Base-by-base conservation (phyloP, 2,797 vertebrate genomes). In the Catostomus latipinnis region DNA sequence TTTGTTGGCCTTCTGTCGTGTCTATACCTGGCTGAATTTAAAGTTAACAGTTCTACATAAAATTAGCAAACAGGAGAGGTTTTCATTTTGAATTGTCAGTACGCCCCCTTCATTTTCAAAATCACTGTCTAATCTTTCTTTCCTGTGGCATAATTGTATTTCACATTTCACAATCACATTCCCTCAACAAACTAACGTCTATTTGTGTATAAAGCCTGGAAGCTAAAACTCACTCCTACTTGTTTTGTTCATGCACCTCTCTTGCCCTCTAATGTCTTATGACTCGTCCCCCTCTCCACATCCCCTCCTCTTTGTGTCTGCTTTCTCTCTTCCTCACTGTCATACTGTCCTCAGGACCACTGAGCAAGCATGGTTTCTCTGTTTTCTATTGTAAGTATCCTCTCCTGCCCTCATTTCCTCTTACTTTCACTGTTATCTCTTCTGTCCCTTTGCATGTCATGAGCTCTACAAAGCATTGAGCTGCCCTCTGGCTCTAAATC, bases 311-410 rank as follows among this genome's bases (percentile, higher is more conserved):
- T 53, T 71, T 81, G 65, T 79, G 56, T 72, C 53, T 70, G 69
- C 63, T 56, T 70, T 45, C 69, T 60, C 73, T 63, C 57, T 83
- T 50, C 45, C 68, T 67, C 63, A 49, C 49, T 82, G 53, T 88
- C 89, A 84, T 92, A 89, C 95, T 92, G 94, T 93, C 96, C 86
- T 95, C 96, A 97, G 97, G 96, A 98, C 94, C 89, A 95, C 95
- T 93, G 95, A 99, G 85, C 96, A 97, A 96, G 96, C 95, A 93
- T 96, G 94, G 95, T 97, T 98, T 97, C 96, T 99, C 95, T 99
- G 98, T 99, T 96, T 97, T 96, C 95, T 98, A 94, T 96, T 99
- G 98, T 99, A 98, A 99, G 98, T 99, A 98, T 94, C 91, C 68
- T 67, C 83, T 85, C 75, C 82, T 70, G 45, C 75, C 62, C 78